Base-by-base conservation (phyloP, 2,888 invertebrate genomes). In the Hemistola chrysoprasaria region DNA sequence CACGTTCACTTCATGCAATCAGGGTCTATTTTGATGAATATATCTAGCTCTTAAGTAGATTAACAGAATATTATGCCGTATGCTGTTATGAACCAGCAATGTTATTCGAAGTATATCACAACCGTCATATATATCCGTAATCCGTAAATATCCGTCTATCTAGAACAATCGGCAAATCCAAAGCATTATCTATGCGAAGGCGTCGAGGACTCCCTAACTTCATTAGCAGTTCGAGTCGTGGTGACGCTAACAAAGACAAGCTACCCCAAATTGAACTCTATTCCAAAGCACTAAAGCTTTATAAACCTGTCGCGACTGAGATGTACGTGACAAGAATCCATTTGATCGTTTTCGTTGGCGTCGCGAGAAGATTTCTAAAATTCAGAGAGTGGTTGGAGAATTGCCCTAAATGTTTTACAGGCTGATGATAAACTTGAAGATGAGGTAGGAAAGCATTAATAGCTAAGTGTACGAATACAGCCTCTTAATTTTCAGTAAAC, bases 261-360 rank as follows among this genome's bases (percentile, higher is more conserved):
- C 5, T 11, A 10, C 30, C 26, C 38, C 16, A 36, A 40, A 36
- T 3, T 29, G 25, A 29, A 40, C 40, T 36, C 29, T 45, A 45
- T 36, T 11, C 22, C 22, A 3, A 31, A n/a, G 8, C 8, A 7
- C 9, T 37, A 37, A 40, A 39, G 35, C 36, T 30, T 11, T 16
- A 25, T 30, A 43, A 40, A 33, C 25, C 20, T 11, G 11, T n/a
- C 7, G 32, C 10, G 27, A 34, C 31, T 22, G 24, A 35, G 27
- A 32, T 36, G 53, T 47, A 62, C 71, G 71, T 71, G 71, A 65
- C 61, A 20, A 36, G 71, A 69, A 71, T 71, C 42, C 56, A 57
- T 47, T 56, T 56, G 48, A 61, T 53, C 53, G 40, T 47, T 44
- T 44, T 34, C 38, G 30, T 39, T 34, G 42, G 45, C 40, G 56